Percentiles rank a stretch among this genome's conserved stretches.
Conservation (phyloP, 2,113 vertebrate species). For the Boulengeromyrus knoepffleri region DNA sequence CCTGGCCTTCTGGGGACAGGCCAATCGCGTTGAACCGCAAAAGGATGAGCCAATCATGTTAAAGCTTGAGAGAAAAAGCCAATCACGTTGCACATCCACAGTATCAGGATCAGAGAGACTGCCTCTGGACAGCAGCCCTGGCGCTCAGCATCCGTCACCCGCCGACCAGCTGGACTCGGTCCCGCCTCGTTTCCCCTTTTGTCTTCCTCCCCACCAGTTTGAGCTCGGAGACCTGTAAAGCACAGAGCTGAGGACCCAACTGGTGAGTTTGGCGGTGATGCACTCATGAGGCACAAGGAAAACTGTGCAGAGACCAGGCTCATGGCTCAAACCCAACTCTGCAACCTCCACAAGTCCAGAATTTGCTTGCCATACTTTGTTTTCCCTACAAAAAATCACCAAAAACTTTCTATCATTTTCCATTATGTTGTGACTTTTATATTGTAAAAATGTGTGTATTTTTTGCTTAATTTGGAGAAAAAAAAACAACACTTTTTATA, state of each 20-base stretch:
- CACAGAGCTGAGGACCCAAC: not conserved
- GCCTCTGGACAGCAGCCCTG: constrained; percentile 32
- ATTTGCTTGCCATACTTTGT: not conserved
- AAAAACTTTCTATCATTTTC: not conserved
- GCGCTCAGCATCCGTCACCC: constrained; percentile 37
- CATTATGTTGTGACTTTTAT: not conserved
- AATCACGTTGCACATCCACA: constrained; percentile 37
- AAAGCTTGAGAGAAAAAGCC: constrained; percentile 29
- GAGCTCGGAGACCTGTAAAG: not conserved
- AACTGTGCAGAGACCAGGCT: not conserved
- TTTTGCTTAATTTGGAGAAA: not conserved
- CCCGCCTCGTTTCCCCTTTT: not conserved
- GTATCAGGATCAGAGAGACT: constrained; percentile 39
- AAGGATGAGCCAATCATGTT: constrained; percentile 18
- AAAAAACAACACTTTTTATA: not conserved
- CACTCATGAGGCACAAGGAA: not conserved
- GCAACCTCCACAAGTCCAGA: not conserved
- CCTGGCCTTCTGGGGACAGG: not conserved
- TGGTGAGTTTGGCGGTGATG: not conserved
- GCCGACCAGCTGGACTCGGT: constrained; percentile 45
- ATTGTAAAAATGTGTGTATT: not conserved
- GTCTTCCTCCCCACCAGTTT: not conserved
- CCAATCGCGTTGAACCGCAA: constrained; percentile 34
- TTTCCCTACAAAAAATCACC: not conserved
- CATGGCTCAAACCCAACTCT: not conserved